Evolutionary conservation across 2,888 invertebrate genomes (phyloP).

Genomic region (Dioctria linearis): DNA sequence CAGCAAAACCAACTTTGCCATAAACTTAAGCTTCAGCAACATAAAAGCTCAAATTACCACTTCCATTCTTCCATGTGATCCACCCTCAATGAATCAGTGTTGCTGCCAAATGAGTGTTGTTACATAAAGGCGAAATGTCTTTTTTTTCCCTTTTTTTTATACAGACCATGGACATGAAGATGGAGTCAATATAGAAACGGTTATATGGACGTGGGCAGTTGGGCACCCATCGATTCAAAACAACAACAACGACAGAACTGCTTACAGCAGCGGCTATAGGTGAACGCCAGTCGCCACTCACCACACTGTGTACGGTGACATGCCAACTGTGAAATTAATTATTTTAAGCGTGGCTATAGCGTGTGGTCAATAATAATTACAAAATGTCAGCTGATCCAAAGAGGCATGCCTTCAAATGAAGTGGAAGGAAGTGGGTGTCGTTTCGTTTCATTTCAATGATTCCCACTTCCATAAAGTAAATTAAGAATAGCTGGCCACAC

Average conservation of each 20-base stretch:
- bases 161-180: too few species aligned
- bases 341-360: conserved; percentile 21
- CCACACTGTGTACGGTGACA: conserved; percentile 1
- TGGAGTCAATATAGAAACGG: too few species aligned
- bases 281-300: background rate
- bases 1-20: too few species aligned
- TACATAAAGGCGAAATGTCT: too few species aligned
- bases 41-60: conserved; percentile 7
- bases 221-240: too few species aligned
- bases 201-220: too few species aligned
- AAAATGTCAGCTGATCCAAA: conserved; percentile 4
- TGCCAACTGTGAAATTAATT: conserved; percentile 32
- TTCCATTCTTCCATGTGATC: background rate
- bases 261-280: background rate
- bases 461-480: too few species aligned
- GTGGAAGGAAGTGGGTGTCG: conserved; percentile 11
- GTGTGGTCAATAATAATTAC: conserved; percentile 16
- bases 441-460: too few species aligned
- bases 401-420: background rate
- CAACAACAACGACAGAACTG: too few species aligned
- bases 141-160: too few species aligned
- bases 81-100: conserved; percentile 1
- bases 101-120: too few species aligned
- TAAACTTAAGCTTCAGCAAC: background rate
- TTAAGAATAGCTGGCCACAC: too few species aligned